A percentile compares a stretch with the other conserved stretches of the same genome.
Conservation (phyloP, 2,888 invertebrate species). For the Phortica okadai region DNA sequence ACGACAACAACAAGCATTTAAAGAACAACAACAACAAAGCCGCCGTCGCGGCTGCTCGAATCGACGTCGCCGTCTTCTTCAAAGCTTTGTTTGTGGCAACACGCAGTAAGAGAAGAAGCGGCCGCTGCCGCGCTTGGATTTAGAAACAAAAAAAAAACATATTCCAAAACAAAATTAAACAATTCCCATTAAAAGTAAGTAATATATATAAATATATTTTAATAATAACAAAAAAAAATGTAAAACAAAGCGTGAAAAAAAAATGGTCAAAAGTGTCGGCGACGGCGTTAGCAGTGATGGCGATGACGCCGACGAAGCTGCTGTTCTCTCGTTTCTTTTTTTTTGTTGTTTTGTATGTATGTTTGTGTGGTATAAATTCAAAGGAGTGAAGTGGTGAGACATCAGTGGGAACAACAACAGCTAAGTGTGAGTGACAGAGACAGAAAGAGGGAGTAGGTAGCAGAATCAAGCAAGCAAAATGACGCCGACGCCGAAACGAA, state of each 20-base stretch:
- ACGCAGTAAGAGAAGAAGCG: not conserved
- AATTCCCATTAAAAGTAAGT: not conserved
- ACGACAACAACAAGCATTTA: not conserved
- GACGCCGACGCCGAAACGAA: too few species aligned
- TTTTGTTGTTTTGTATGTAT: too few species aligned
- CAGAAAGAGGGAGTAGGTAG: not conserved
- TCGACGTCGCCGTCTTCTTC: too few species aligned
- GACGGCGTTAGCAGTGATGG: too few species aligned
- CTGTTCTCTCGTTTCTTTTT: too few species aligned
- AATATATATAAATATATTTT: not conserved
- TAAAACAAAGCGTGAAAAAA: too few species aligned
- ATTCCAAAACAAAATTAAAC: not conserved
- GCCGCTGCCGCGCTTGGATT: not conserved
- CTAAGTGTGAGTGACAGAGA: not conserved
- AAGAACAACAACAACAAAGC: conserved; percentile 2
- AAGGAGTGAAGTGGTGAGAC: too few species aligned
- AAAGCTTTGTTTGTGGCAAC: not conserved
- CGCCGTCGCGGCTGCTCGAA: not conserved
- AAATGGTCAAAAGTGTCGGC: too few species aligned
- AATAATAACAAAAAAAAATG: not conserved
- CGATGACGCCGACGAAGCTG: too few species aligned
- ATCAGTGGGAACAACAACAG: too few species aligned
- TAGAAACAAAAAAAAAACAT: not conserved
- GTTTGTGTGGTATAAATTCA: too few species aligned
- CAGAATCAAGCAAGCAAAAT: not conserved